Evolutionary conservation across 2,113 vertebrate species (phyloP).

Genomic region (Triplophysa siluroides): DNA sequence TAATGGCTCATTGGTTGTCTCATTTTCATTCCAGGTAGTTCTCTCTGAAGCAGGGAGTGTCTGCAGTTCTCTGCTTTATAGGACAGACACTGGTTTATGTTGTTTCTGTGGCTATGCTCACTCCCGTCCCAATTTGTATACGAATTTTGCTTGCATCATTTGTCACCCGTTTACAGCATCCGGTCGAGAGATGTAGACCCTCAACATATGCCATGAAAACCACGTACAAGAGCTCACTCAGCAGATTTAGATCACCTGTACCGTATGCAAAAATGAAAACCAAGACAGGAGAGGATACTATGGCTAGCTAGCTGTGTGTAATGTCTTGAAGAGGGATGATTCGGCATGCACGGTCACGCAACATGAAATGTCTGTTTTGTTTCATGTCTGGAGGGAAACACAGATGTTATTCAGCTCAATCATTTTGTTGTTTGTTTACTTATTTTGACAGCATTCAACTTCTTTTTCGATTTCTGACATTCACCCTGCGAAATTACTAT

Average conservation of each 20-base stretch:
- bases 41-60: slow-evolving; percentile 99
- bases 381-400: background rate
- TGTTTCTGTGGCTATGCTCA: slow-evolving; percentile 99
- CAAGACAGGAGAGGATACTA: slow-evolving; percentile 17
- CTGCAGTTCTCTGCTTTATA: slow-evolving; percentile 99
- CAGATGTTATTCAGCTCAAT: slow-evolving; percentile 33
- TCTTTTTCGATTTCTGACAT: background rate
- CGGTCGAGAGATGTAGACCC: background rate
- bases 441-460: slow-evolving; percentile 18
- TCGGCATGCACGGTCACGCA: slow-evolving; percentile 10
- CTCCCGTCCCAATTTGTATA: slow-evolving; percentile 79
- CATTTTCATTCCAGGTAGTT: slow-evolving; percentile 99
- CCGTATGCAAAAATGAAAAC: slow-evolving; percentile 21
- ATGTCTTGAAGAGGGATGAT: slow-evolving; percentile 27
- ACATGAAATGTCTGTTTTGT: slow-evolving; percentile 32
- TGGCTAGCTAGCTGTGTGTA: slow-evolving; percentile 12
- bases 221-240: slow-evolving; percentile 2
- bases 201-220: background rate
- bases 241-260: background rate
- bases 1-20: slow-evolving; percentile 92
- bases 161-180: slow-evolving; percentile 52
- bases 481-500: background rate
- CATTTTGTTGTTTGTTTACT: slow-evolving; percentile 10
- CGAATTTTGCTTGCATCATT: slow-evolving; percentile 79
- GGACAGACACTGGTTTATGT: slow-evolving; percentile 99